Base-by-base conservation (phyloP, 2,888 invertebrate species). In the Drosophila lacicola region DNA sequence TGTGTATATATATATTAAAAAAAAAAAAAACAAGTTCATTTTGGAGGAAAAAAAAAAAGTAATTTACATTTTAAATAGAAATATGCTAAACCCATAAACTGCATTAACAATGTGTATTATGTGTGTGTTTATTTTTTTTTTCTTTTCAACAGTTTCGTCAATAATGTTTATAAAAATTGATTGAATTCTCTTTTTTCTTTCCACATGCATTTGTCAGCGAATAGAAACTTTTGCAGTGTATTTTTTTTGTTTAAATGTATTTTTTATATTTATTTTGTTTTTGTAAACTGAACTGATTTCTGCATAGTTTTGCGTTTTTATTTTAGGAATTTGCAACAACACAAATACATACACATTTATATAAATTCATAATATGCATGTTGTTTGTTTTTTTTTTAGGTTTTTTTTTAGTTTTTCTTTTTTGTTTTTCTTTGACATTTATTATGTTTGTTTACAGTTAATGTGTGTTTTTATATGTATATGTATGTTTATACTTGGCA, bases 291-390 rank as follows among this genome's bases (percentile, higher is more conserved):
- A 56, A 46, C 42, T 34, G 19, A 33, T 36, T 41, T 58, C 21
- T 51, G 58, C 54, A 54, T 57, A 50, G 61, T 57, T 74, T 36
- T 53, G 17, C 8, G 17, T 6, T 25, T 25, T 25, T 25, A 13
- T 50, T 69, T 68, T 66, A 68, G 72, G 68, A 78, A 63, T 70
- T 70, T 65, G 75, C 56, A 78, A 75, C 65, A 80, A 80, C 75
- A 72, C 61, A 78, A 68, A 69, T 61, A 74, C 54, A 78, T 51
- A 54, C 54, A 51, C 41, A 72, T 29, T 3, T 25, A 37, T 39
- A 51, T 57, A 50, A 70, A 60, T 54, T 60, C 47, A 51, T 41
- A 58, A 55, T 51, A 60, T 62, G 53, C 62, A 46, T 65, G 33
- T 34, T 63, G 61, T 56, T 49, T 56, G 47, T 61, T 34, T 50